Base-by-base conservation (phyloP, 1,140 invertebrate genomes). In the Sweltsa coloradensis region DNA sequence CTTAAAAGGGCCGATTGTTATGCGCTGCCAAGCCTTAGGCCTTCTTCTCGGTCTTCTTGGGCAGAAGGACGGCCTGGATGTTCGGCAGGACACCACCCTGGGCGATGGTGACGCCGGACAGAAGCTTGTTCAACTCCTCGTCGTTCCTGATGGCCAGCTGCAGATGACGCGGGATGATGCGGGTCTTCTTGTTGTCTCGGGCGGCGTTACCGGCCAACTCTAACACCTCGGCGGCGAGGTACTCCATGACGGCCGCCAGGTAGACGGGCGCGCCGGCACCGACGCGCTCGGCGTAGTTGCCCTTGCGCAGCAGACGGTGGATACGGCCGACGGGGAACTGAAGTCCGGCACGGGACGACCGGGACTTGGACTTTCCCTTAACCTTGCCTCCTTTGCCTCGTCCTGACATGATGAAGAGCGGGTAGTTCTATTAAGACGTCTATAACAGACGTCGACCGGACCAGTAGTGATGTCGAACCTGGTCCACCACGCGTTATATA, bases 71-170 rank as follows among this genome's bases (percentile, higher is more conserved):
- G 1, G 81, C 73, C 50, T 86, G 78, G 40, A 89, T 88, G 54
- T 81, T 76, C 2, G 85, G 88, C 25, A 90, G 55, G 1, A 90
- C 87, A 53, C 88, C 88, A 51, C 84, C 85, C 60, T 86, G 77
- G 9, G 86, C 80, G 52, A 90, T 89, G 5, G 83, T 89, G 0
- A 89, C 85, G 39, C 83, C 80, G 31, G 76, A 72, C 9, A 92
- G 61, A 42, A 91, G 69, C 23, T 80, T 81, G 62, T 83, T 81
- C 55, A 89, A 62, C 57, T 89, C 85, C 57, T 87, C 83, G 65
- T 89, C 85, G 66, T 86, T 87, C 1, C 80, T 68, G 42, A 89
- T 77, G 19, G 84, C 85, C 41, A 89, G 55, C 52, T 85, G 74
- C 9, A 87, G 68, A 57, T 89, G 83, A 52, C 85, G 70, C 6